Evolutionary conservation across 2,113 vertebrate genomes (phyloP).

Genomic region (Caretta caretta): DNA sequence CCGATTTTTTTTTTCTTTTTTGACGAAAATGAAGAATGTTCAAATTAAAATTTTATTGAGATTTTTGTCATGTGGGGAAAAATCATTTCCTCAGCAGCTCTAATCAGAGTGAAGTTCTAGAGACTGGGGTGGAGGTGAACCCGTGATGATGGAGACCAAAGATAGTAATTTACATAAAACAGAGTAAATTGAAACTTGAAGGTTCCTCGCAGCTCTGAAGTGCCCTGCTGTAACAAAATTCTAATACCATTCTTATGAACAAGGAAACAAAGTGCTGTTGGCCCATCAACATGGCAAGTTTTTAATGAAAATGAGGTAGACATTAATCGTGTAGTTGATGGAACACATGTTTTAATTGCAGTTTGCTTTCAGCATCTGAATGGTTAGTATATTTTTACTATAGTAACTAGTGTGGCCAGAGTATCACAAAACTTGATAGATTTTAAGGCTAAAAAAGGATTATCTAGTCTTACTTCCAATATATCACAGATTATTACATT

Average conservation of each 20-base stretch:
- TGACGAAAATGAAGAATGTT: background rate
- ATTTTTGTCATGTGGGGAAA: background rate
- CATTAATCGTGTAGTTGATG: conserved; percentile 58
- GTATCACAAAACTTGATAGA: conserved; percentile 28
- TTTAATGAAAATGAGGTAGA: conserved; percentile 46
- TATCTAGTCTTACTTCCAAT: conserved; percentile 51
- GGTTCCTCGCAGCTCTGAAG: background rate
- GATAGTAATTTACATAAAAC: conserved; percentile 7
- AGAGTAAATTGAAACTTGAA: background rate
- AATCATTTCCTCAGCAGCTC: background rate
- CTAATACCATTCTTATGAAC: background rate
- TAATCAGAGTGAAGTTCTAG: background rate
- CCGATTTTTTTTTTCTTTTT: background rate
- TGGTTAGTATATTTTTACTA: background rate
- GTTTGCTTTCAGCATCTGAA: conserved; percentile 61
- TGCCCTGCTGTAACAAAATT: background rate
- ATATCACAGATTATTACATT: conserved; percentile 19
- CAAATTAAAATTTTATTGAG: background rate
- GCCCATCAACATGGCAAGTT: conserved; percentile 41
- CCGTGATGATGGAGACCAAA: background rate
- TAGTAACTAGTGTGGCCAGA: conserved; percentile 48
- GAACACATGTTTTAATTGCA: conserved; percentile 62
- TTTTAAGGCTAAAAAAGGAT: conserved; percentile 68
- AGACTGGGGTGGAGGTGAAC: background rate
- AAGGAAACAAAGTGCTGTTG: conserved; percentile 24